Conservation (phyloP, 2,888 invertebrate genomes). For the Parapristionchus giblindavisi region DNA sequence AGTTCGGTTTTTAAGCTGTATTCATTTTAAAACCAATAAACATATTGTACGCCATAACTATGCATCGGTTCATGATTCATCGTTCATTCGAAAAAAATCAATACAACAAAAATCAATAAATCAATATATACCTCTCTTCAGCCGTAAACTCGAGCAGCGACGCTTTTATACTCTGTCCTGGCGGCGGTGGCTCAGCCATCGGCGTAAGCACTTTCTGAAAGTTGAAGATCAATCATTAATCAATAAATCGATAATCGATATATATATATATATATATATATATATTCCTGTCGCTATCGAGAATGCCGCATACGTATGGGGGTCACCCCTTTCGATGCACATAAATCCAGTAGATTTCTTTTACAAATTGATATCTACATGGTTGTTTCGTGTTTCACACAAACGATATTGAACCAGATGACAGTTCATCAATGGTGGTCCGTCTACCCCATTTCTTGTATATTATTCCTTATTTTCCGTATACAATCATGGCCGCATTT, state of each 20-base stretch:
- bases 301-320: no score
- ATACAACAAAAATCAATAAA: neutral
- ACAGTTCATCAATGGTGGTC: no score
- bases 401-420: no score
- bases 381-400: no score
- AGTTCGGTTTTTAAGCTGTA: no score
- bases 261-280: neutral
- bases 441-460: no score
- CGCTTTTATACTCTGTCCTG: constrained; percentile 38
- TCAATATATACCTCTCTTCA: constrained; percentile 31
- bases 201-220: constrained; percentile 32
- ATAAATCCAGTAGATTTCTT: no score
- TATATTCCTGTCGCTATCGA: neutral
- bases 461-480: no score
- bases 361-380: no score
- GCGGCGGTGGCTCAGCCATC: neutral
- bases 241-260: neutral
- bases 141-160: constrained; percentile 43
- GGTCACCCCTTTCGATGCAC: no score
- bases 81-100: neutral
- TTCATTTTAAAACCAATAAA: no score
- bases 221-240: neutral
- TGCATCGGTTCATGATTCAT: neutral
- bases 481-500: no score
- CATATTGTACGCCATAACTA: neutral